Percentiles rank a stretch among this genome's conserved stretches.
These are phyloP conservation scores for Glomeris marginata DNA, from an alignment of 2,888 invertebrate genomes.

Conservation along the genomic window DNA sequence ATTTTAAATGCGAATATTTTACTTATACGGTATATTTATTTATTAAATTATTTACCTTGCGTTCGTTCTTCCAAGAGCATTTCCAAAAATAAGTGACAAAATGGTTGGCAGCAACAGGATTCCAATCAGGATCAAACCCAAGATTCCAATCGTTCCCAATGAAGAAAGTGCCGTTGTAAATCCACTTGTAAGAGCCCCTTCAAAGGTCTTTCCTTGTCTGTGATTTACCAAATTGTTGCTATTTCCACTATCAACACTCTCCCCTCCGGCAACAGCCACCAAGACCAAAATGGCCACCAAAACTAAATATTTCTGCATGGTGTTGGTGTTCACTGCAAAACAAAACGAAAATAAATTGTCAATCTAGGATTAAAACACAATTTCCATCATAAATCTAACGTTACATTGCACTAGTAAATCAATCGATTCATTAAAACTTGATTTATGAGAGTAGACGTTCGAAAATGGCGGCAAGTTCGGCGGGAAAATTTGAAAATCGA, in stretches of 20 bases:
- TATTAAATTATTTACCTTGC: not conserved
- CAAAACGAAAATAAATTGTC: too few species aligned
- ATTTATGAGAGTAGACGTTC: too few species aligned
- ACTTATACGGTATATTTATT: too few species aligned
- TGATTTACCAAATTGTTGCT: not conserved
- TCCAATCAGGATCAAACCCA: constrained; percentile 8
- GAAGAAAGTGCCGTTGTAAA: constrained; percentile 9
- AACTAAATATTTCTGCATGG: constrained; percentile 1
- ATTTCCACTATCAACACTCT: not conserved
- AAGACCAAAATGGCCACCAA: not conserved
- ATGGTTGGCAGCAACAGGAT: constrained; percentile 6
- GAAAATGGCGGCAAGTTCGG: too few species aligned
- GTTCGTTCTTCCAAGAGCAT: not conserved
- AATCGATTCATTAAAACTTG: too few species aligned
- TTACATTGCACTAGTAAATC: too few species aligned
- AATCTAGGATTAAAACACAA: too few species aligned
- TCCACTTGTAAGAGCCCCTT: constrained; percentile 10
- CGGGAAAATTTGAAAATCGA: too few species aligned
- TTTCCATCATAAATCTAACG: too few species aligned
- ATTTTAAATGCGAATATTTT: too few species aligned
- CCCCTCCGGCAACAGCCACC: not conserved
- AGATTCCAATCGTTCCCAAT: constrained; percentile 9
- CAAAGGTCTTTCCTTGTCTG: not conserved
- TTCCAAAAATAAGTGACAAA: constrained; percentile 4
- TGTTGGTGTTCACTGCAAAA: too few species aligned